phyloP scores from a whole-genome alignment of 2,888 invertebrate species.

The Caenorhabditis sinica region DNA sequence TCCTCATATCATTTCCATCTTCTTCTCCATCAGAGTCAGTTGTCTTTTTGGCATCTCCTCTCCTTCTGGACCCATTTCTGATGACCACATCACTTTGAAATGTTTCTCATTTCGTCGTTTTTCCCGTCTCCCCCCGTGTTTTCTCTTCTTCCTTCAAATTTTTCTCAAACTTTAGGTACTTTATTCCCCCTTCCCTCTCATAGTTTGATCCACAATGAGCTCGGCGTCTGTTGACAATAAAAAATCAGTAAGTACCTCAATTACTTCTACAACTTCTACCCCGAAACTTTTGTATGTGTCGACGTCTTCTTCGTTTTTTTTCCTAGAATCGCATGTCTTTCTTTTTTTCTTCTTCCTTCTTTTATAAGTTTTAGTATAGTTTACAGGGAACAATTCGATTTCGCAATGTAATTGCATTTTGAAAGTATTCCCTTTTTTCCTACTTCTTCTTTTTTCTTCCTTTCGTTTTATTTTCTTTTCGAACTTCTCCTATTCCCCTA shows the following conservation, averaged over 20 bases:
- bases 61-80: background rate
- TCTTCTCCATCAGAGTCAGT: slow-evolving; percentile 17
- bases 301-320: background rate
- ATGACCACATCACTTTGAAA: slow-evolving; percentile 33
- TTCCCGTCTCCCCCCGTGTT: background rate
- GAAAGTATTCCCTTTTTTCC: slow-evolving; percentile 28
- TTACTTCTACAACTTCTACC: slow-evolving; percentile 8
- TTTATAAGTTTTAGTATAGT: slow-evolving; percentile 31
- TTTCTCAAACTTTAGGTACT: slow-evolving; percentile 32
- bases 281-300: no score
- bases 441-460: background rate
- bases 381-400: slow-evolving; percentile 44
- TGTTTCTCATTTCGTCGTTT: background rate
- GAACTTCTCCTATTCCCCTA: slow-evolving; percentile 8
- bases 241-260: slow-evolving; percentile 52
- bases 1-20: slow-evolving; percentile 14
- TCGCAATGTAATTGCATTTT: slow-evolving; percentile 42
- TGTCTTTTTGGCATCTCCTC: background rate
- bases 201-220: slow-evolving; percentile 43
- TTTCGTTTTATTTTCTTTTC: slow-evolving; percentile 12
- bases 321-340: slow-evolving; percentile 20
- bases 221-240: slow-evolving; percentile 60
- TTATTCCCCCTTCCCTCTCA: slow-evolving; percentile 5
- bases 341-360: background rate
- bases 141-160: background rate